phyloP scores from a whole-genome alignment of 1,140 invertebrate species.

The Galleria mellonella region DNA sequence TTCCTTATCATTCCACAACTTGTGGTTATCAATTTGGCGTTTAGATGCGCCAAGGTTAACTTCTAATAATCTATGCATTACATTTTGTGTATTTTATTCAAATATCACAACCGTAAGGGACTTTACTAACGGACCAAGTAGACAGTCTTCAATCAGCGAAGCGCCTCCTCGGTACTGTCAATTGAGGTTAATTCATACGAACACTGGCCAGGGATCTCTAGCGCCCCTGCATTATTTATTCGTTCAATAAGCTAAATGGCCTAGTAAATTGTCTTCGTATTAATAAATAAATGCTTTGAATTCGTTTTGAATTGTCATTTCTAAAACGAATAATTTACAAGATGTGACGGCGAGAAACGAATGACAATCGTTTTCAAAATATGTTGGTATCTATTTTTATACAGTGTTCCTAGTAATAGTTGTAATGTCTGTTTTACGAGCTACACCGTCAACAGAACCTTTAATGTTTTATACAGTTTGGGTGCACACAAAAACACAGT shows the following conservation, averaged over 20 bases:
- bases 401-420: not conserved
- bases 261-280: slow-evolving; percentile 47
- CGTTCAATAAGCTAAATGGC: slow-evolving; percentile 64
- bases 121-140: slow-evolving; percentile 42
- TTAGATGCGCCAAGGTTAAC: too few relatives aligned
- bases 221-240: slow-evolving; percentile 65
- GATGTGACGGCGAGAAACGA: too few relatives aligned
- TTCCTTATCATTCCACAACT: too few relatives aligned
- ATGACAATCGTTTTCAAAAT: too few relatives aligned
- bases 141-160: slow-evolving; percentile 64
- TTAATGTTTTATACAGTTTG: slow-evolving; percentile 33
- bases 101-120: not conserved
- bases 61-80: too few relatives aligned
- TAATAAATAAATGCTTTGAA: slow-evolving; percentile 24
- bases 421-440: slow-evolving; percentile 14
- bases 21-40: too few relatives aligned
- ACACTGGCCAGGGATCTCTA: slow-evolving; percentile 63
- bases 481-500: slow-evolving; percentile 18
- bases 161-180: slow-evolving; percentile 62
- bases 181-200: slow-evolving; percentile 71
- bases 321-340: too few relatives aligned
- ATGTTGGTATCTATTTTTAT: not conserved
- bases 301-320: slow-evolving; percentile 7
- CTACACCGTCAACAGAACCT: slow-evolving; percentile 26
- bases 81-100: too few relatives aligned